Percentiles rank a stretch among this genome's conserved stretches.
Evolutionary conservation across 2,888 invertebrate species (phyloP).

Genomic region (Cybosia mesomella): DNA sequence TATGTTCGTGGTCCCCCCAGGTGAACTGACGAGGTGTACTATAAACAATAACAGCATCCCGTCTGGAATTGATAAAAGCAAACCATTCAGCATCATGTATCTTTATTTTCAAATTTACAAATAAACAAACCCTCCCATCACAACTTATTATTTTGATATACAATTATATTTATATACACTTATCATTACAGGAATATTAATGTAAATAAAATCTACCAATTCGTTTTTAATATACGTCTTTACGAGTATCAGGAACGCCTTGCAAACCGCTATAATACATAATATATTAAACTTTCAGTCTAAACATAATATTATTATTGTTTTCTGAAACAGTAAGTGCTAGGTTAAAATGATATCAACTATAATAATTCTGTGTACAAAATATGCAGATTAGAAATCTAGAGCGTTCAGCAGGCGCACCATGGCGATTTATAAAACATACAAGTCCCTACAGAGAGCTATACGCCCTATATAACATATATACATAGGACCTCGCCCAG

Average conservation of each 20-base stretch:
- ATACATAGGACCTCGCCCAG: too few species aligned
- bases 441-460: too few species aligned
- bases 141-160: constrained; percentile 62
- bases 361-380: constrained; percentile 25
- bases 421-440: not conserved
- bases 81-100: constrained; percentile 54
- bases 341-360: constrained; percentile 13
- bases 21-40: too few species aligned
- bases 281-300: constrained; percentile 25
- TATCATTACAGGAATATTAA: constrained; percentile 77
- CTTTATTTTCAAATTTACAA: constrained; percentile 79
- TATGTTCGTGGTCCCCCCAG: too few species aligned
- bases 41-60: too few species aligned
- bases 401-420: not conserved
- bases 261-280: constrained; percentile 12
- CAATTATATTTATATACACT: constrained; percentile 75
- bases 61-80: too few species aligned
- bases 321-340: constrained; percentile 23
- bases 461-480: too few species aligned
- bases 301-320: constrained; percentile 34
- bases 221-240: constrained; percentile 39
- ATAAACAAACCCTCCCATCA: constrained; percentile 71
- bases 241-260: constrained; percentile 31
- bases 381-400: constrained; percentile 26
- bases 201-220: constrained; percentile 58